These are phyloP conservation scores for Leptopterna dolabrata DNA, from an alignment of 2,888 invertebrate genomes.

Conservation along the genomic window DNA sequence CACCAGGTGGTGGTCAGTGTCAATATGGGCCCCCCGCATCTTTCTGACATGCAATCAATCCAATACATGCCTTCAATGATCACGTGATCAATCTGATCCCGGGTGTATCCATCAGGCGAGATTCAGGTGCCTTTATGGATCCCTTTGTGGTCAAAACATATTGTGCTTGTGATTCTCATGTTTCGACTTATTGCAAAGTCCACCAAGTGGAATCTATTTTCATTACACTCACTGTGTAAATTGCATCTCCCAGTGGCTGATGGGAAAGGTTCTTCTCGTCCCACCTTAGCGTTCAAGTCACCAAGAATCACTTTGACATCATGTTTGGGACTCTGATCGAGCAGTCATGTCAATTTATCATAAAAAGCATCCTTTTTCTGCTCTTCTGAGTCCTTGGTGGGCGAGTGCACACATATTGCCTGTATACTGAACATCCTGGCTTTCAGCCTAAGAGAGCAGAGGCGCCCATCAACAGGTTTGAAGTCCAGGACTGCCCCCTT, in stretches of 20 bases:
- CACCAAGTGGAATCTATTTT: background rate
- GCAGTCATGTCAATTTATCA: background rate
- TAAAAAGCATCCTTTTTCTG: background rate
- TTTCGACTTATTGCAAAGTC: background rate
- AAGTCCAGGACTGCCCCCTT: background rate
- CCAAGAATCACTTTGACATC: background rate
- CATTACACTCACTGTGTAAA: background rate
- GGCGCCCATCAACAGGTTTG: background rate
- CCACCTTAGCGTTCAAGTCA: background rate
- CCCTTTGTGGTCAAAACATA: background rate
- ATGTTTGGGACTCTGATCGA: background rate
- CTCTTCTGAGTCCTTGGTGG: background rate
- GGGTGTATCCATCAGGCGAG: background rate
- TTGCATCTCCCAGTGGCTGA: background rate
- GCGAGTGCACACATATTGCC: too few species aligned
- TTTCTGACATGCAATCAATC: background rate
- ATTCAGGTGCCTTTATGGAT: background rate
- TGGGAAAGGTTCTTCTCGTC: background rate
- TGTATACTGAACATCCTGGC: background rate
- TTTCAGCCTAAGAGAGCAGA: background rate
- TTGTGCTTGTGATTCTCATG: too few species aligned
- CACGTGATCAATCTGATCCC: background rate
- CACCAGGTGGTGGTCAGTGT: background rate
- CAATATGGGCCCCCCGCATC: background rate
- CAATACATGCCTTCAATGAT: background rate